phyloP scores from a whole-genome alignment of 2,888 invertebrate genomes.

The Lapara coniferarum region DNA sequence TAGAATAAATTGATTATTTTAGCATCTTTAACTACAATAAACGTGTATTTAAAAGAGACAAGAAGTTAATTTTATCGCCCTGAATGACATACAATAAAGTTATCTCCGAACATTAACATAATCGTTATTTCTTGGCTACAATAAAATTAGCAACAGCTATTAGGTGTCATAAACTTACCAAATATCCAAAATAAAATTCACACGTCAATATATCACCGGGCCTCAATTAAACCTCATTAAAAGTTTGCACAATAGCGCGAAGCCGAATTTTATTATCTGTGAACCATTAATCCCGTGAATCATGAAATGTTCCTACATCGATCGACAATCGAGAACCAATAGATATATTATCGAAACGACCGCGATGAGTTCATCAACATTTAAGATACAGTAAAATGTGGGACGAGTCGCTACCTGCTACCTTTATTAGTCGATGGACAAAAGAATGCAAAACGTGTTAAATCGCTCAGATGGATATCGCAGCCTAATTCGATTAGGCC shows the following conservation, averaged over 20 bases:
- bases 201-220: slow-evolving; percentile 31
- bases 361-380: slow-evolving; percentile 79
- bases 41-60: background rate
- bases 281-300: slow-evolving; percentile 39
- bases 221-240: slow-evolving; percentile 40
- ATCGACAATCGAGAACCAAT: slow-evolving; percentile 54
- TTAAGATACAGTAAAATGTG: slow-evolving; percentile 66
- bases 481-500: slow-evolving; percentile 80
- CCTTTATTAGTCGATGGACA: slow-evolving; percentile 74
- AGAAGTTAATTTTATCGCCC: background rate
- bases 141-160: slow-evolving; percentile 19
- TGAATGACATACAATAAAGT: slow-evolving; percentile 16
- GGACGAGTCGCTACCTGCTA: slow-evolving; percentile 75
- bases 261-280: slow-evolving; percentile 43
- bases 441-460: slow-evolving; percentile 81
- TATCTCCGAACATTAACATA: slow-evolving; percentile 9
- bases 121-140: slow-evolving; percentile 3
- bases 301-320: slow-evolving; percentile 56
- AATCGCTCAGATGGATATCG: slow-evolving; percentile 79
- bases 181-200: slow-evolving; percentile 26
- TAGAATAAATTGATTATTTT: background rate
- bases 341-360: slow-evolving; percentile 64
- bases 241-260: slow-evolving; percentile 36
- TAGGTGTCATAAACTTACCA: slow-evolving; percentile 14
- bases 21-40: background rate